These are phyloP conservation scores for Hirtodrosophila duncani DNA, from an alignment of 2,888 invertebrate species.

Conservation along the genomic window DNA sequence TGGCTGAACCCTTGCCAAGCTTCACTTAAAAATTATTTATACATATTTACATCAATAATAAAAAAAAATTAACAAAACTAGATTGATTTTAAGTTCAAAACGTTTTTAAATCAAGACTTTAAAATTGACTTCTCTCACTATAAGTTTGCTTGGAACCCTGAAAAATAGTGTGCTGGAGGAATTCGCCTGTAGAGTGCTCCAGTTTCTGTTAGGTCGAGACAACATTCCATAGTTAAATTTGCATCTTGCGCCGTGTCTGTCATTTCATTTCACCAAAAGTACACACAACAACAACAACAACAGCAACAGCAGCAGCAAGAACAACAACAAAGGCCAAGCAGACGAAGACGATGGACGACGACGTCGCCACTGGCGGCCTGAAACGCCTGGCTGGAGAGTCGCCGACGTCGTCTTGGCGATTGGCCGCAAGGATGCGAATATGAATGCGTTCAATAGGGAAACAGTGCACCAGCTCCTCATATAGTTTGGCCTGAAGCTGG, in stretches of 20 bases:
- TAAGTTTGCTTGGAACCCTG: too few species aligned
- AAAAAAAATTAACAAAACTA: too few species aligned
- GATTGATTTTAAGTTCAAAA: too few species aligned
- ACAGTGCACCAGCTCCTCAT: too few species aligned
- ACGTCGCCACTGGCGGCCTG: slow-evolving; percentile 68
- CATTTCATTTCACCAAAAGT: slow-evolving; percentile 73
- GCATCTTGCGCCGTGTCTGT: slow-evolving; percentile 69
- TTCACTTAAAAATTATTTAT: too few species aligned
- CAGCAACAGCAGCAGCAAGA: slow-evolving; percentile 36
- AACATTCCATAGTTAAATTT: slow-evolving; percentile 72
- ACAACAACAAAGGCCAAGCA: slow-evolving; percentile 22
- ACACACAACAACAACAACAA: slow-evolving; percentile 42
- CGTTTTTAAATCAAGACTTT: too few species aligned
- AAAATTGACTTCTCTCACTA: too few species aligned
- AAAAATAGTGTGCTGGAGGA: slow-evolving; percentile 1
- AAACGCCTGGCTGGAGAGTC: slow-evolving; percentile 71
- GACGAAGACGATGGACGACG: slow-evolving; percentile 25
- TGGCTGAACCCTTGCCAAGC: too few species aligned
- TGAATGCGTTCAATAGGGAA: too few species aligned
- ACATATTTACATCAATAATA: too few species aligned
- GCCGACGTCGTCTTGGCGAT: slow-evolving; percentile 36
- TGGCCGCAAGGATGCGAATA: slow-evolving; percentile 70
- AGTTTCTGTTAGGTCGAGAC: slow-evolving; percentile 29
- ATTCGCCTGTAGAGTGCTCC: slow-evolving; percentile 27
- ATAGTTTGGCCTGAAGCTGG: slow-evolving; percentile 58